phyloP scores from a whole-genome alignment of 2,113 vertebrate genomes.

The Ovibos moschatus region DNA sequence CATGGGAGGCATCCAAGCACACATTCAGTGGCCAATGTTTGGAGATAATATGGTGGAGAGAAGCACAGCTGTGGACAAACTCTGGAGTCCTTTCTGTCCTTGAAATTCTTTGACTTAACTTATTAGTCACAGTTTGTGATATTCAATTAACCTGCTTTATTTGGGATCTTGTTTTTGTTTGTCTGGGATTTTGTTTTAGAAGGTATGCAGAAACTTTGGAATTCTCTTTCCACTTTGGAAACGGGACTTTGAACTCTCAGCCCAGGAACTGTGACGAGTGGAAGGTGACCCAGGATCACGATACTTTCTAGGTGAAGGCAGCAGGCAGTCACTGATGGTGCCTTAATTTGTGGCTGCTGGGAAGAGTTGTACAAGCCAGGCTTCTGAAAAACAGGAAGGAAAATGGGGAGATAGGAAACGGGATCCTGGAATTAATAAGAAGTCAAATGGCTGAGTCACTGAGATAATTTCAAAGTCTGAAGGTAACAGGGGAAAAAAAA shows the following conservation, averaged over 20 bases:
- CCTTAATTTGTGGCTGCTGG: not conserved
- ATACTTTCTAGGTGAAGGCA: not conserved
- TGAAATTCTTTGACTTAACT: not conserved
- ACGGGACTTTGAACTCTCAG: not conserved
- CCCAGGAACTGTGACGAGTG: not conserved
- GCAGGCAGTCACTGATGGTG: not conserved
- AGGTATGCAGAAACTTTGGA: not conserved
- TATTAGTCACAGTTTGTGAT: not conserved
- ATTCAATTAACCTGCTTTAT: not conserved
- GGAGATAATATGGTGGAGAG: not conserved
- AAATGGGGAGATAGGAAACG: not conserved
- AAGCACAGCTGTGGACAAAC: not conserved
- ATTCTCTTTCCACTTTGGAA: not conserved
- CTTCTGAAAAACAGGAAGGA: not conserved
- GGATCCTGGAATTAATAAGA: not conserved
- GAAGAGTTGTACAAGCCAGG: not conserved
- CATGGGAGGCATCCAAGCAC: not conserved
- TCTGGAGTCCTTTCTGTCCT: not conserved
- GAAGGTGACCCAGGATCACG: accelerated
- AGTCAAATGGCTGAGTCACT: conserved; percentile 51
- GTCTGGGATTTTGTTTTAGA: not conserved
- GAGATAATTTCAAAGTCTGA: conserved; percentile 38
- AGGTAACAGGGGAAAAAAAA: not conserved
- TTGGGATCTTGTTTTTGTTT: not conserved
- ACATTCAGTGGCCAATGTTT: not conserved